Conservation (phyloP, 2,888 invertebrate genomes). For the Tiliacea aurago region DNA sequence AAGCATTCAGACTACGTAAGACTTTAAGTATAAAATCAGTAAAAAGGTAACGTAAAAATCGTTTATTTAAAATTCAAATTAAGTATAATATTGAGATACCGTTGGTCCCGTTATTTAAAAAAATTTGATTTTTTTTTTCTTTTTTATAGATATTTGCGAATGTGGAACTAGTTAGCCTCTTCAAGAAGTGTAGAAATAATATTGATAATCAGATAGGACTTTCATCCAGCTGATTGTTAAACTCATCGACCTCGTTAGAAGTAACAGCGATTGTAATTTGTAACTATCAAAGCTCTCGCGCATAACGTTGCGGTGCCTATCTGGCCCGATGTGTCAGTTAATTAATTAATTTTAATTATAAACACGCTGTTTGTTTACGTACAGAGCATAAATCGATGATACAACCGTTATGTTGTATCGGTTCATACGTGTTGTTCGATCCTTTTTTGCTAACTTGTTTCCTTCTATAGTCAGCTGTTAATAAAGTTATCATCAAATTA, state of each 20-base stretch:
- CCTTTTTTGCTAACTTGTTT: neutral
- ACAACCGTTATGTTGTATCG: neutral
- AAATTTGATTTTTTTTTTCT: too few relatives aligned
- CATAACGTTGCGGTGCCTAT: conserved; percentile 34
- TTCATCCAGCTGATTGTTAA: conserved; percentile 44
- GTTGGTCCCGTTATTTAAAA: too few relatives aligned
- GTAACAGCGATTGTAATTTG: conserved; percentile 41
- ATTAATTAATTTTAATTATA: conserved; percentile 46
- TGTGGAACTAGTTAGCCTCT: too few relatives aligned
- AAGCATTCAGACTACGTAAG: too few relatives aligned
- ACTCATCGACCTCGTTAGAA: conserved; percentile 46
- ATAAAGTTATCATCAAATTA: neutral
- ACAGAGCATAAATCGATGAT: conserved; percentile 15
- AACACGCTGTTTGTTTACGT: conserved; percentile 23
- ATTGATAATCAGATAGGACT: conserved; percentile 25
- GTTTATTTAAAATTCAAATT: too few relatives aligned
- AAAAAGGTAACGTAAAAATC: too few relatives aligned
- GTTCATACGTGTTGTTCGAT: conserved; percentile 23
- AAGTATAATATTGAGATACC: too few relatives aligned
- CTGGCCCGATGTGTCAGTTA: conserved; percentile 29
- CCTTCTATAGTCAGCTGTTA: neutral
- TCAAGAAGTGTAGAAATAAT: too few relatives aligned
- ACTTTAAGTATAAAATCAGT: too few relatives aligned
- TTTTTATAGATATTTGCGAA: too few relatives aligned
- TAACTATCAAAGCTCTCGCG: conserved; percentile 49